Base-by-base conservation (phyloP, 2,113 vertebrate genomes). In the Labeo catla region DNA sequence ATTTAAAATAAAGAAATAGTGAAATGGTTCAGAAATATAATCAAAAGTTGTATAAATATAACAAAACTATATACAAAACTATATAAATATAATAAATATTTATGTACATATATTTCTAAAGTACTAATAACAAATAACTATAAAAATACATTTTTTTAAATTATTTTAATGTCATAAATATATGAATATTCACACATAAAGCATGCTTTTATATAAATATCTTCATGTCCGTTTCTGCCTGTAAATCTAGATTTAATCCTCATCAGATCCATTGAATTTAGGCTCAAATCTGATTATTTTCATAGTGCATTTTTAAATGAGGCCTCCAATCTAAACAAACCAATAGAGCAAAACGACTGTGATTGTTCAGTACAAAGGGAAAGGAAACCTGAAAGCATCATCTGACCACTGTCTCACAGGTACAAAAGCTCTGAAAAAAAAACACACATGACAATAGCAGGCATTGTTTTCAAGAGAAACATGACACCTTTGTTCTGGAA, bases 401-500 rank as follows among this genome's bases (percentile, higher is more conserved):
- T 13, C 57, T 57, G 83, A 63, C 63, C 86, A 78, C 50, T n/a
- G 23, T 82, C 39, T 36, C 28, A 39, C 88, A 87, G 83, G 83
- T 86, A 81, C n/a, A 21, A 4, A 2, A 59, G 65, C 65, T 76
- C 76, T 52, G 57, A 61, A 78, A 82, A 6, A 57, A 43, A 63
- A 28, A 28, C 1, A 2, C 21, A 76, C 66, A 52, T 72, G 74
- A 89, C 86, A 89, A 87, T 65, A 83, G 47, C 83, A 36, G 21
- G 76, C 80, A 13, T 89, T 89, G 88, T 87, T 86, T 74, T 36
- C 13, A 4, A 11, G 52, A 76, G 84, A 28, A 81, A 89, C 13
- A 10, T 87, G 84, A 86, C 80, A 81, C 76, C 57, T 11, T 81
- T 76, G 77, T 61, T 34, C 81, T 68, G 78, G 81, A 77, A 81